phyloP scores from a whole-genome alignment of 2,888 invertebrate species.

The Tetranychus truncatus region DNA sequence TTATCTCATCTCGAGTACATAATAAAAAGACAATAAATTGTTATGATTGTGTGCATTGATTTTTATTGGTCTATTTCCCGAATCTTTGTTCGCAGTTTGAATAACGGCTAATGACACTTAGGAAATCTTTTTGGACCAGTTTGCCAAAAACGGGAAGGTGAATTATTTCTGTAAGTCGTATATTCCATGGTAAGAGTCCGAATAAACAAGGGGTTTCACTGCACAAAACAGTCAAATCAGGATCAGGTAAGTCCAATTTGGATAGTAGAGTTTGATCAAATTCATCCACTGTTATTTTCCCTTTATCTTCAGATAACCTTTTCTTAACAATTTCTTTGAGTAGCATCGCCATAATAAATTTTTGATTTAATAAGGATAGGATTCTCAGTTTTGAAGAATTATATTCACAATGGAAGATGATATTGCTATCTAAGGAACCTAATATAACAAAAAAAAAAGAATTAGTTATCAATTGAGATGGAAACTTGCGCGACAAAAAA shows the following conservation, averaged over 20 bases:
- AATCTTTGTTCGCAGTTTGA: neutral
- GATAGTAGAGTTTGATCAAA: neutral
- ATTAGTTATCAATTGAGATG: neutral
- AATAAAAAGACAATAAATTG: too few relatives aligned
- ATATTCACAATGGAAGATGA: neutral
- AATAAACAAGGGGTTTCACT: neutral
- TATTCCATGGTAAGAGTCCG: neutral
- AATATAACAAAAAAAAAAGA: neutral
- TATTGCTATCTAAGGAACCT: neutral
- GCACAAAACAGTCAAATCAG: neutral
- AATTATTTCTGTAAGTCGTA: neutral
- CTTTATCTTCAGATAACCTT: neutral
- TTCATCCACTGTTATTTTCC: neutral
- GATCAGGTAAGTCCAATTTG: neutral
- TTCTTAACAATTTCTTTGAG: neutral
- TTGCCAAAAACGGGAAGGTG: neutral
- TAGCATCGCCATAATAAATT: neutral
- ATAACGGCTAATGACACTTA: neutral
- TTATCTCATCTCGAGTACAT: too few relatives aligned
- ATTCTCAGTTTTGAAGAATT: neutral
- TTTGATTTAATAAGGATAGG: neutral
- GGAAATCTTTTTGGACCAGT: neutral
- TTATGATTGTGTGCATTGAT: neutral
- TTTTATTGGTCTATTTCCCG: neutral
- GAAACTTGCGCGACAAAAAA: neutral